Percentiles rank a stretch among this genome's conserved stretches.
These are phyloP conservation scores for Petrophora chlorosata DNA, from an alignment of 2,888 invertebrate species.

Conservation along the genomic window DNA sequence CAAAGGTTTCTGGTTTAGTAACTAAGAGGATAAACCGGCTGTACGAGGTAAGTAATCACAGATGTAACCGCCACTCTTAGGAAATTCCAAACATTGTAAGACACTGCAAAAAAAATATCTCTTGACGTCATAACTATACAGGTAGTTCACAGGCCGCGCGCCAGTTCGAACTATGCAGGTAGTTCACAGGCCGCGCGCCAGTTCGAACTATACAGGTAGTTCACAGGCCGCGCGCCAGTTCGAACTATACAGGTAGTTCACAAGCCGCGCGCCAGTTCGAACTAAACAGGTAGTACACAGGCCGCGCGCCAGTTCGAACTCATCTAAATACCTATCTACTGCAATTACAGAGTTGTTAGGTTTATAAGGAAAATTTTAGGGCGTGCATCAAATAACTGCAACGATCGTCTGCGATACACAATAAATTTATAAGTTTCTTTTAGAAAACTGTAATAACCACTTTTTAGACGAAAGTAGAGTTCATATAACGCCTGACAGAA, in stretches of 20 bases:
- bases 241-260: no score
- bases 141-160: background rate
- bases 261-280: no score
- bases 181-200: background rate
- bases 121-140: slow-evolving; percentile 20
- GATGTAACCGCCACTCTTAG: slow-evolving; percentile 1
- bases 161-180: background rate
- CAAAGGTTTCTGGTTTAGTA: background rate
- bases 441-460: no score
- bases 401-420: no score
- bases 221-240: background rate
- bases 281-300: no score
- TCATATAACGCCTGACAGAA: background rate
- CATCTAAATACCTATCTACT: no score
- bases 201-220: background rate
- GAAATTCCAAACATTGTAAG: slow-evolving; percentile 14
- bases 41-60: slow-evolving; percentile 4
- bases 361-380: no score
- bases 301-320: no score
- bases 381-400: no score
- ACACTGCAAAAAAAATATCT: slow-evolving; percentile 4
- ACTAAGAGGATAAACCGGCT: background rate
- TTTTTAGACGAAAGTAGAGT: no score
- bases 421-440: no score
- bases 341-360: no score